Conservation (phyloP, 2,888 invertebrate genomes). For the Sesia apiformis region DNA sequence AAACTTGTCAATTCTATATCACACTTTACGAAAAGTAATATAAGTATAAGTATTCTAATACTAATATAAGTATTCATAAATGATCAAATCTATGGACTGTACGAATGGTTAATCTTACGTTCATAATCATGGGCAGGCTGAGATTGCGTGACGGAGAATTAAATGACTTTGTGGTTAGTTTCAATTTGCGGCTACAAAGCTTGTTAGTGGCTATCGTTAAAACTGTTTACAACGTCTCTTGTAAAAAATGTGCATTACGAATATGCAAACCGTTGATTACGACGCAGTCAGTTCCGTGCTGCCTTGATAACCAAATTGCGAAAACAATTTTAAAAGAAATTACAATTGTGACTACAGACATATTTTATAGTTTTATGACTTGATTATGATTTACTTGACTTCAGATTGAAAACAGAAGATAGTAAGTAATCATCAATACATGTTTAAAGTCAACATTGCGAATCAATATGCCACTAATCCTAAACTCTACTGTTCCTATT, state of each 20-base stretch:
- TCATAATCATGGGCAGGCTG: constrained; percentile 11
- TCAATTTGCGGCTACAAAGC: constrained; percentile 51
- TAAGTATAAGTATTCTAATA: neutral
- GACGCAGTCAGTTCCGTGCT: neutral
- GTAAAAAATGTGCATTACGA: neutral
- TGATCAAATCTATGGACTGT: neutral
- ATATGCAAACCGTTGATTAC: neutral
- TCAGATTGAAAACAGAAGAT: too few species aligned
- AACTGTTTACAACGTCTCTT: neutral
- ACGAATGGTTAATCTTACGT: neutral
- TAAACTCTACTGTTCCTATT: too few species aligned
- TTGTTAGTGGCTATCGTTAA: constrained; percentile 32
- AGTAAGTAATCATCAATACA: too few species aligned
- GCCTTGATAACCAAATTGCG: neutral
- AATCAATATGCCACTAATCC: too few species aligned
- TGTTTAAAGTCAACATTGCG: too few species aligned
- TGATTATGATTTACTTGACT: too few species aligned
- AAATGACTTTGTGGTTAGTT: constrained; percentile 51
- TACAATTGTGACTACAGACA: too few species aligned
- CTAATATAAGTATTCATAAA: neutral
- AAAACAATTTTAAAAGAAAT: too few species aligned
- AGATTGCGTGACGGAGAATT: constrained; percentile 49
- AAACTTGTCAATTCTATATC: constrained; percentile 15
- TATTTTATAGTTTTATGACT: too few species aligned
- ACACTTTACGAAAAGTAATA: neutral